A percentile compares a stretch with the other conserved stretches of the same genome.
Conservation (phyloP, 2,113 vertebrate genomes). For the Phrynosoma platyrhinos region DNA sequence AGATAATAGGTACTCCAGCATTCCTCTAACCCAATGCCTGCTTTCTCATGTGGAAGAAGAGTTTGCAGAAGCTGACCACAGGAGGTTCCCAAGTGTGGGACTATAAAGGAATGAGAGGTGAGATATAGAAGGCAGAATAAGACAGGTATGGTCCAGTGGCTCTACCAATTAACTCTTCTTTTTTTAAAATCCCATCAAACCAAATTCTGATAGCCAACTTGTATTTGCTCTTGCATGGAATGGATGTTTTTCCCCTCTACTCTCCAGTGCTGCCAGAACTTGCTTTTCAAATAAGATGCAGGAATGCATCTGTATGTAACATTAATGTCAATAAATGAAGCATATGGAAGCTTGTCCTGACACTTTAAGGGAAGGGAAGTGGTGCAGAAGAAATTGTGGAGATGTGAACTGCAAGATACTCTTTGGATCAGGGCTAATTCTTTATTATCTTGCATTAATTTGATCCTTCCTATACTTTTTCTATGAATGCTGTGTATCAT, state of each 20-base stretch:
- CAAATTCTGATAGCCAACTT: constrained; percentile 38
- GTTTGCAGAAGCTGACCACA: not conserved
- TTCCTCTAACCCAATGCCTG: constrained; percentile 8
- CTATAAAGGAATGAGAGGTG: not conserved
- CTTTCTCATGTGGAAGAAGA: constrained; percentile 27
- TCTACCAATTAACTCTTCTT: constrained; percentile 29
- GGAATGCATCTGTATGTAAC: constrained; percentile 59
- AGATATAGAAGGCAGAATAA: not conserved
- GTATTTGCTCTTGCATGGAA: constrained; percentile 57
- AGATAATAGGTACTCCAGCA: not conserved
- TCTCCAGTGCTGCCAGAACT: not conserved
- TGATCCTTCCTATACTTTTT: not conserved
- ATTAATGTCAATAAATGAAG: constrained; percentile 78
- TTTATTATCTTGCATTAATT: constrained; percentile 41
- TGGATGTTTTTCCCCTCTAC: constrained; percentile 5
- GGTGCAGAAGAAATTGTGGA: constrained; percentile 70
- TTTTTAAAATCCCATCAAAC: not conserved
- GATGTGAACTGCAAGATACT: constrained; percentile 54
- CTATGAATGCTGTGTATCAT: not conserved
- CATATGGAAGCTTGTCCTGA: constrained; percentile 68
- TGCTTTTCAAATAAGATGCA: constrained; percentile 64
- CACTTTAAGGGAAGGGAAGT: constrained; percentile 75
- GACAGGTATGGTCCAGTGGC: not conserved
- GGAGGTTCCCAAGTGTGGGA: not conserved
- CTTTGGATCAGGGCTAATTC: constrained; percentile 36